Conservation (phyloP, 2,113 vertebrate genomes). For the Orycteropus afer region DNA sequence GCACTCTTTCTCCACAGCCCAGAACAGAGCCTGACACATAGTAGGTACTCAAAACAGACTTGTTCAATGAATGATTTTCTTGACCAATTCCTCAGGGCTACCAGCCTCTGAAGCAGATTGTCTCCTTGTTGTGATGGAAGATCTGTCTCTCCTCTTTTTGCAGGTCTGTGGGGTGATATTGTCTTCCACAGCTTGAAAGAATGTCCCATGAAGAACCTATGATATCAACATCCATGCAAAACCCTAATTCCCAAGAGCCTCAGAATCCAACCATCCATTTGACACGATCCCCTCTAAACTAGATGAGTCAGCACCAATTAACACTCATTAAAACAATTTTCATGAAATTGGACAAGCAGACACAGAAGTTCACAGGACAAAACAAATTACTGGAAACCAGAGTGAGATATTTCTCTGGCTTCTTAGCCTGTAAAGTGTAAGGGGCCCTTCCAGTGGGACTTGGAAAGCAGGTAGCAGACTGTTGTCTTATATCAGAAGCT, state of each 20-base stretch:
- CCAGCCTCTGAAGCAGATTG: neutral
- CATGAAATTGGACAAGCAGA: conserved; percentile 31
- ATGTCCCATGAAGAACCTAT: no score
- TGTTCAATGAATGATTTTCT: neutral
- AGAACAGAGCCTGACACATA: no score
- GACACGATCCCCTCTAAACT: conserved; percentile 21
- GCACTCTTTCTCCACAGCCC: neutral
- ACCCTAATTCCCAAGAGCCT: neutral
- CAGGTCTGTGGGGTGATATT: neutral
- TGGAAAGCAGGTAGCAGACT: neutral
- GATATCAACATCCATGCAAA: neutral
- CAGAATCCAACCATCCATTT: neutral
- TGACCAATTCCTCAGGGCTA: neutral
- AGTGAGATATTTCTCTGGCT: neutral
- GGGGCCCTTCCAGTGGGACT: neutral
- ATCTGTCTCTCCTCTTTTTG: neutral
- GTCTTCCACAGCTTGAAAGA: neutral
- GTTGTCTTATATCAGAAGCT: neutral
- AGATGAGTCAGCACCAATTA: conserved; percentile 50
- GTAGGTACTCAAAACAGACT: neutral
- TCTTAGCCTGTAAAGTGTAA: neutral
- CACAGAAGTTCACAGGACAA: conserved; percentile 46
- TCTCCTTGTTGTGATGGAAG: neutral
- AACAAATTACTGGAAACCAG: conserved; percentile 23
- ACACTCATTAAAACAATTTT: conserved; percentile 62